Evolutionary conservation across 2,113 vertebrate species (phyloP).

Genomic region (Formicarius rufipectus): DNA sequence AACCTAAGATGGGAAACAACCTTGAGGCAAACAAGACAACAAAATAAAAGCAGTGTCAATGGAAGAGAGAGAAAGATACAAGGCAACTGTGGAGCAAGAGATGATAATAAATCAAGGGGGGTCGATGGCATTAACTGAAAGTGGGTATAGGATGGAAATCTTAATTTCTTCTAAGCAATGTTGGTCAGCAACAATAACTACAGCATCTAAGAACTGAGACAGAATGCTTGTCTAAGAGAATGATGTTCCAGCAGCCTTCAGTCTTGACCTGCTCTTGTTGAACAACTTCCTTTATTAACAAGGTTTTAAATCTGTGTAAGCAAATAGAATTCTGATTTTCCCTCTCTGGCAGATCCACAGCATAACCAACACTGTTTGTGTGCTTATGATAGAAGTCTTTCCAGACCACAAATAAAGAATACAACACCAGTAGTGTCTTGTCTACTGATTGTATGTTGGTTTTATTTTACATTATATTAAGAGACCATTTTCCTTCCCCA

Average conservation of each 20-base stretch:
- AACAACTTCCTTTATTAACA: not conserved
- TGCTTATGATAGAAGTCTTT: not conserved
- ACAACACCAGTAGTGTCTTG: not conserved
- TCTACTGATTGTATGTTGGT: not conserved
- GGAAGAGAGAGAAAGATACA: not conserved
- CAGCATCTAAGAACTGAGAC: not conserved
- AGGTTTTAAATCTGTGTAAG: not conserved
- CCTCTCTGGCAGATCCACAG: not conserved
- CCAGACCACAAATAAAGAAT: constrained; percentile 27
- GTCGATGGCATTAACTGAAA: not conserved
- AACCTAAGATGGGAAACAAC: not conserved
- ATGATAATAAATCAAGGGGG: not conserved
- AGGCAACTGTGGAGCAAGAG: not conserved
- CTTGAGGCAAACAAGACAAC: not conserved
- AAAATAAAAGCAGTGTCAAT: not conserved
- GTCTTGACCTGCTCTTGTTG: not conserved
- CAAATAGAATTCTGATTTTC: not conserved
- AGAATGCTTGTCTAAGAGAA: not conserved
- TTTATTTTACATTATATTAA: not conserved
- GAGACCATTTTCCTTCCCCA: not conserved
- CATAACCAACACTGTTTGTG: not conserved
- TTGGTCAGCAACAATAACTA: not conserved
- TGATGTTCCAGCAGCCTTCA: not conserved
- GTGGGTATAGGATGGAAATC: not conserved
- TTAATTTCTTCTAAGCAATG: not conserved